Base-by-base conservation (phyloP, 2,797 vertebrate genomes). In the Acanthiza pusilla region DNA sequence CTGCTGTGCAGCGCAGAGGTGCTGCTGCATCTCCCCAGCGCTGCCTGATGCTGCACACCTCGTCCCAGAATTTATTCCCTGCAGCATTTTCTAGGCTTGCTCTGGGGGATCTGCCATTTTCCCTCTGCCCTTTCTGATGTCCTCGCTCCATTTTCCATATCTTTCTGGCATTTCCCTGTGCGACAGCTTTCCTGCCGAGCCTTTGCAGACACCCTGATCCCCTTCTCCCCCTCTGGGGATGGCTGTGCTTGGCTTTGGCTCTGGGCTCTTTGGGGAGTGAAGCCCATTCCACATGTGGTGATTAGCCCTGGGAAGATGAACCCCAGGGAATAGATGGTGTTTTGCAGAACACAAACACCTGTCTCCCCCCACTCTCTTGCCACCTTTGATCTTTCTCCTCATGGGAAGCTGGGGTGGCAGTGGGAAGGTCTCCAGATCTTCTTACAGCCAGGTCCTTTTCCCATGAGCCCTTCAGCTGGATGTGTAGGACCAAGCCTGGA, bases 111-210 rank as follows among this genome's bases (percentile, higher is more conserved):
- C 68, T 84, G 77, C 3, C 0, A 0, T 43, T 78, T 43, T 55
- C 5, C 0, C 1, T 13, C 50, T 30, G 55, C 45, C 30, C n/a
- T 25, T 38, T 70, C 61, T 36, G 61, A 18, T 36, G 51, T 18
- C 30, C 43, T 25, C 2, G 2, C 40, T 80, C 38, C 2, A 0
- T 72, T 54, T 63, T 51, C 55, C 12, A 0, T 5, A 1, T 11
- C 32, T 71, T 15, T 16, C 13, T 2, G 1, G 42, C 6, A 0
- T 22, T 60, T 23, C 55, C 29, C 32, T 15, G 19, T 45, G 57
- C 3, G 2, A 7, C 30, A 48, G 71, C 45, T 66, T 51, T 47
- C 9, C 2, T 20, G 34, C 36, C 4, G 5, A 47, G 26, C 34
- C 36, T 51, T 18, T 54, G 67, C 34, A 62, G 54, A 21, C 9